Base-by-base conservation (phyloP, 2,888 invertebrate species). In the Andrena flavipes region DNA sequence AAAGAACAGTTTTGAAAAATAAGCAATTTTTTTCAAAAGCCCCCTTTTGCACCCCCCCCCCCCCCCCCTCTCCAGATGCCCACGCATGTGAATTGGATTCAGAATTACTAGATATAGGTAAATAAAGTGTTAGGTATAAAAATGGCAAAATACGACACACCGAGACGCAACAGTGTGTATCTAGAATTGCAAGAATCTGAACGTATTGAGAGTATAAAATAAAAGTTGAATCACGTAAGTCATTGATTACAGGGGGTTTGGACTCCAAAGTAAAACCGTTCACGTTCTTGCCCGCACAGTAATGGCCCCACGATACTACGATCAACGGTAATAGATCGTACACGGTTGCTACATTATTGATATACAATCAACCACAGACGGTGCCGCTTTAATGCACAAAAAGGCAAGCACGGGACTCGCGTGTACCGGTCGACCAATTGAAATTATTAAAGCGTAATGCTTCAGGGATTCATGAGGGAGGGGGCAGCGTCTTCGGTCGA, bases 371-470 rank as follows among this genome's bases (percentile, higher is more conserved):
- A 16, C 30, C 48, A 63, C 16, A n/a, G 63, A 63, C 54, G 20
- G 35, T 42, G 23, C 49, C 20, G 42, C 33, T 63, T 35, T 30
- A 73, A 63, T 10, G n/a, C 2, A 54, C n/a, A 63, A 54, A 60
- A 60, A 8, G n/a, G 6, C 7, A 42, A 49, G 62, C 30, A 54
- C 20, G 20, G 48, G 4, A 2, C 51, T 30, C 23, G 8, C 33
- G n/a, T 29, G 23, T 30, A 26, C 56, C 23, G 49, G 48, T n/a
- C 42, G 48, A 33, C 26, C 48, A 56, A 65, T 76, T 51, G 76
- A 35, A 76, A 67, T 77, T 77, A 67, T 76, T 42, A 42, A 67
- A 77, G 29, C 33, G 51, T 6, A 60, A 51, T 51, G 35, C 35
- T 23, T 20, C 7, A 20, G 10, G 26, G 78, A 69, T 69, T 60